A percentile compares a stretch with the other conserved stretches of the same genome.
Conservation (phyloP, 2,888 invertebrate species). For the Leptothorax acervorum region DNA sequence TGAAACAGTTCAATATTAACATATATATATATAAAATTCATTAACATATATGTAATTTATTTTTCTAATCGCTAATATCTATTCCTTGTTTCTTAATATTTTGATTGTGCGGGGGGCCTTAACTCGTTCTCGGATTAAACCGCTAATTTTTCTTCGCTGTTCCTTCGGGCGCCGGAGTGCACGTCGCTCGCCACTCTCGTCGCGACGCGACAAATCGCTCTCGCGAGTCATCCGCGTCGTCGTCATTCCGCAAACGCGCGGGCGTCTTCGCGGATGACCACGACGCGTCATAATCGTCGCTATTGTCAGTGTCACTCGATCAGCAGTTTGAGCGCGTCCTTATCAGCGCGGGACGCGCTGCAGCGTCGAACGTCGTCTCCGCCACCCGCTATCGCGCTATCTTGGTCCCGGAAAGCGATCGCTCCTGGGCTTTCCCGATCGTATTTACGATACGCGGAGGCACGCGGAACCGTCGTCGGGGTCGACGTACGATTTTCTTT, state of each 20-base stretch:
- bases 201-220: conserved; percentile 34
- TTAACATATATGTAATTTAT: no score
- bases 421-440: neutral
- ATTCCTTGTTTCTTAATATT: no score
- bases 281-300: conserved; percentile 74
- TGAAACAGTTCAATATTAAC: no score
- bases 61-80: no score
- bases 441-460: neutral
- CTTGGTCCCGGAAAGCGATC: conserved; percentile 20
- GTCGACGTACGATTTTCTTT: neutral
- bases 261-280: conserved; percentile 47
- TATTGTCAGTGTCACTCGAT: conserved; percentile 73
- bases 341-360: neutral
- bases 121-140: neutral
- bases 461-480: neutral
- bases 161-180: neutral
- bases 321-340: conserved; percentile 74
- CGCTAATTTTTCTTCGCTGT: conserved; percentile 2
- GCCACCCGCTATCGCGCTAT: conserved; percentile 9
- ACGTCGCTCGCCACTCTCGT: neutral
- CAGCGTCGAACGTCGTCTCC: neutral
- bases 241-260: conserved; percentile 36
- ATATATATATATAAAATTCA: no score
- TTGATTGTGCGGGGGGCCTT: no score
- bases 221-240: conserved; percentile 26